Conservation (phyloP, 2,113 vertebrate genomes). For the Lophochroa leadbeateri region DNA sequence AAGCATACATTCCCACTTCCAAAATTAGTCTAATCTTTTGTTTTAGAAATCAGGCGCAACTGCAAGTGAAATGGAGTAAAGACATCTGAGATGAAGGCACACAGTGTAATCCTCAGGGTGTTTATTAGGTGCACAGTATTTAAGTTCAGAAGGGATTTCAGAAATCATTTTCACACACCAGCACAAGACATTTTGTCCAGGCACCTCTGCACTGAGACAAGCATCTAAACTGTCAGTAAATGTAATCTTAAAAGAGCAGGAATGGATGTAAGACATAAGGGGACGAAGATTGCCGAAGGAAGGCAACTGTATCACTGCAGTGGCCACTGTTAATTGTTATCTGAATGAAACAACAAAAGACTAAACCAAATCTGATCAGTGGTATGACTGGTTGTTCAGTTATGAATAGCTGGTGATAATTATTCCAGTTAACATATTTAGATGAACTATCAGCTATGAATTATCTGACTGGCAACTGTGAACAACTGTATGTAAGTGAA, state of each 20-base stretch:
- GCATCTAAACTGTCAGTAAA: neutral
- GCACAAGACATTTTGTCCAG: neutral
- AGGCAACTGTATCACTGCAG: neutral
- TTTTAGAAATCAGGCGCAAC: neutral
- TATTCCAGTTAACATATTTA: neutral
- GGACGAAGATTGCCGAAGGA: neutral
- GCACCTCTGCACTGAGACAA: neutral
- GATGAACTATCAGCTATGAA: neutral
- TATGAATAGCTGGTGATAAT: neutral
- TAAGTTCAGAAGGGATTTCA: neutral
- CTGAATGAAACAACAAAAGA: neutral
- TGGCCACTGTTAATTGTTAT: neutral
- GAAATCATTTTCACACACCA: neutral
- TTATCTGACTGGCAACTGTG: neutral
- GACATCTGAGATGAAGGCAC: neutral
- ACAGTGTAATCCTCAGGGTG: neutral
- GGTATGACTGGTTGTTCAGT: neutral
- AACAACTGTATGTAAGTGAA: neutral
- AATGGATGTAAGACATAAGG: neutral
- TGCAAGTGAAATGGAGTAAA: neutral
- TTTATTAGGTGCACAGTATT: neutral
- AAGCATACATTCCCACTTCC: fast-evolving
- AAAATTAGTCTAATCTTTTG: neutral
- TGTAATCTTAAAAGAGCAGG: neutral
- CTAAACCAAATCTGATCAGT: neutral